Base-by-base conservation (phyloP, 92 coral and sea anemone species). In the Parazoanthus atlanticus region DNA sequence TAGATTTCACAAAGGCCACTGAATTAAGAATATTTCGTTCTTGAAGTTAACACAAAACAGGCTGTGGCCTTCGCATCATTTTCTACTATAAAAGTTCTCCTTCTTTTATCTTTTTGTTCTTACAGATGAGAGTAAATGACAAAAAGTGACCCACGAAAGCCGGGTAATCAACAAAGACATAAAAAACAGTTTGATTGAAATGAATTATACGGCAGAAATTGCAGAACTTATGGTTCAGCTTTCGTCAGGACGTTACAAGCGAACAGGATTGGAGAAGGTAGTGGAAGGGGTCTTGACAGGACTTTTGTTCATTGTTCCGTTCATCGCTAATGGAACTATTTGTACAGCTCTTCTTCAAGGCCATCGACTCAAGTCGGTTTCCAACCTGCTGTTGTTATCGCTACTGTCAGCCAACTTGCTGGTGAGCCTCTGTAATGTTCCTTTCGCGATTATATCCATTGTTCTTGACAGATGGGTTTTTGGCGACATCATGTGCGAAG, bases 381-480 rank as follows among this genome's bases (percentile, higher is more conserved):
- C 98, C 36, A 93, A 93, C 31, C 26, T 93, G 47, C 88, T 96
- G 15, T 88, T 92, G 0, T 70, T 96, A 41, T 95, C 94, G 3
- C 85, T 96, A 21, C 90, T 92, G 16, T 41, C 91, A 29, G 92
- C 98, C 40, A 95, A 92, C 58, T 83, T 95, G 16, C 76, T 90
- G 34, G 66, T 96, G 25, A 85, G 94, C 16, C 54, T 93, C 31
- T 79, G 90, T 19, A 86, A 90, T 67, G 84, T 94, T 41, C 99
- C 99, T 7, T 95, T 90, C 65, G 84, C 94, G 8, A 33, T 95
- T 78, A 85, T 91, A 13, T 91, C 99, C 8, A 91, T 93, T 10
- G 81, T 94, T 11, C 61, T 90, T 73, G 99, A 97, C 88, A 90
- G 86, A 36, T 97, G 99, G 99, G 88, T 93, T 78, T 95, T 95